Conservation (phyloP, 2,113 vertebrate genomes). For the mouse (Mus musculus) region GRCm39 chr1:127306501-127307000, state of each 20-base stretch:
- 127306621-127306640: too few species aligned
- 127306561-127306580: conserved; percentile 2
- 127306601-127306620: background rate
- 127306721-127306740: background rate
- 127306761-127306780: too few species aligned
- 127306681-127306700: background rate
- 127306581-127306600: background rate
- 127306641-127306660: too few species aligned
- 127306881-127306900: background rate
- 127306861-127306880: background rate
- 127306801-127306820: background rate
- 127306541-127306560: conserved; percentile 6
- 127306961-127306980: background rate
- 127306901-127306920: background rate
- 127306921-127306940: background rate
- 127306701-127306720: background rate
- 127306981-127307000: background rate
- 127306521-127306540: background rate
- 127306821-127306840: too few species aligned
- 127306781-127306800: background rate
- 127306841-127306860: background rate
- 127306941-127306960: background rate
- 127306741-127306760: background rate
- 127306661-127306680: background rate
- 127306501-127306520: conserved; percentile 29